Percentiles rank a stretch among this genome's conserved stretches.
phyloP scores from a whole-genome alignment of 2,113 vertebrate species.

The Terrapene triunguis region DNA sequence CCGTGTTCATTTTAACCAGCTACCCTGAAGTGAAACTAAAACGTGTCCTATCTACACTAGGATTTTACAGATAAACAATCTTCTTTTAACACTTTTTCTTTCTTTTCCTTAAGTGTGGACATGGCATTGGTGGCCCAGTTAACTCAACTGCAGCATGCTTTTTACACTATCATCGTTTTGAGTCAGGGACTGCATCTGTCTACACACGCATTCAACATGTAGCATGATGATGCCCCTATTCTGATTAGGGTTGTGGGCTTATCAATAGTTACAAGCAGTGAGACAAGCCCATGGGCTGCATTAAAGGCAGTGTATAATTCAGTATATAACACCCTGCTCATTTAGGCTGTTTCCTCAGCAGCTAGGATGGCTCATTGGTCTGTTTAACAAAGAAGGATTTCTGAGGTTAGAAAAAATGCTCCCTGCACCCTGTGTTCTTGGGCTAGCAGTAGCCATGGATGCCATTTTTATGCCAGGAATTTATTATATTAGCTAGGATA shows the following conservation, averaged over 20 bases:
- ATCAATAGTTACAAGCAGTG: too few relatives aligned
- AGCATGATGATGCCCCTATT: too few relatives aligned
- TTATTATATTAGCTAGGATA: neutral
- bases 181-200: neutral
- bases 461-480: neutral
- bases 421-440: neutral
- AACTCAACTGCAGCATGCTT: neutral
- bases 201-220: neutral
- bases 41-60: neutral
- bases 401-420: neutral
- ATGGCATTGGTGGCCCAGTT: too few relatives aligned
- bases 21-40: neutral
- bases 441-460: neutral
- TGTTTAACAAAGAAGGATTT: neutral
- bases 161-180: neutral
- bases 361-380: neutral
- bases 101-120: too few relatives aligned
- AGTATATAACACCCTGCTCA: neutral
- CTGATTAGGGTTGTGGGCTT: too few relatives aligned
- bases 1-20: neutral
- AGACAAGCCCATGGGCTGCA: too few relatives aligned
- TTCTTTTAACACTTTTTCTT: too few relatives aligned
- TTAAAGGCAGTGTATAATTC: too few relatives aligned
- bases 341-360: neutral
- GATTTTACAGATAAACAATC: neutral